Conservation (phyloP, 1,140 invertebrate genomes). For the Drosophila grimshawi region DNA sequence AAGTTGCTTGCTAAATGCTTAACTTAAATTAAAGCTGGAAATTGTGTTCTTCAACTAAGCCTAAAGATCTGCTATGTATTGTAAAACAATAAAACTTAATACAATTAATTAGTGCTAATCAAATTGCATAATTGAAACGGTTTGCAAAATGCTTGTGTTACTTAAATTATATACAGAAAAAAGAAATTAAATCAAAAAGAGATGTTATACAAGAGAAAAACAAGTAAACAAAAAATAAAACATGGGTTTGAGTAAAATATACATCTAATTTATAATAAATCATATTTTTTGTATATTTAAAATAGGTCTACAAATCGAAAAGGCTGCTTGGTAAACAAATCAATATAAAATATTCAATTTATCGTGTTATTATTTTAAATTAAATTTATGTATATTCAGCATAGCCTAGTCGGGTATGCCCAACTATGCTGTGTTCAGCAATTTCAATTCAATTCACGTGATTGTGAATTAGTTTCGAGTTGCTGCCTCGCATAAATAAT, state of each 20-base stretch:
- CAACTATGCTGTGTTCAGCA: constrained; percentile 24
- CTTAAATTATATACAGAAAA: constrained; percentile 3
- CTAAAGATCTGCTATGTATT: constrained; percentile 19
- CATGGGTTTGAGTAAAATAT: constrained; percentile 10
- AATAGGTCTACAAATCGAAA: too few relatives aligned
- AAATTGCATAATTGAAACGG: neutral
- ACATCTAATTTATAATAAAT: neutral
- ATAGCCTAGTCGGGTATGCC: too few relatives aligned
- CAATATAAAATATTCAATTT: neutral
- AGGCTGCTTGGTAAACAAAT: too few relatives aligned
- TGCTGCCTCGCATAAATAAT: constrained; percentile 14
- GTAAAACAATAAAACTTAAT: constrained; percentile 22
- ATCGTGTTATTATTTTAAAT: too few relatives aligned
- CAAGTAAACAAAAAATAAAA: neutral
- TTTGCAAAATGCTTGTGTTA: neutral
- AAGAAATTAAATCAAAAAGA: constrained; percentile 27
- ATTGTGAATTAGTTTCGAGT: constrained; percentile 50
- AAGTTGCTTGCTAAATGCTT: neutral
- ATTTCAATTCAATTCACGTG: constrained; percentile 61
- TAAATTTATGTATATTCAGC: too few relatives aligned
- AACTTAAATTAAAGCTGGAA: neutral
- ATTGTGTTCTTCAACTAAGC: neutral
- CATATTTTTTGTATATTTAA: neutral
- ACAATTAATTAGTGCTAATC: neutral
- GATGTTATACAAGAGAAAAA: too few relatives aligned